Percentiles rank a stretch among this genome's conserved stretches.
phyloP scores from a whole-genome alignment of 1,140 invertebrate genomes.

The Hestina assimilis region DNA sequence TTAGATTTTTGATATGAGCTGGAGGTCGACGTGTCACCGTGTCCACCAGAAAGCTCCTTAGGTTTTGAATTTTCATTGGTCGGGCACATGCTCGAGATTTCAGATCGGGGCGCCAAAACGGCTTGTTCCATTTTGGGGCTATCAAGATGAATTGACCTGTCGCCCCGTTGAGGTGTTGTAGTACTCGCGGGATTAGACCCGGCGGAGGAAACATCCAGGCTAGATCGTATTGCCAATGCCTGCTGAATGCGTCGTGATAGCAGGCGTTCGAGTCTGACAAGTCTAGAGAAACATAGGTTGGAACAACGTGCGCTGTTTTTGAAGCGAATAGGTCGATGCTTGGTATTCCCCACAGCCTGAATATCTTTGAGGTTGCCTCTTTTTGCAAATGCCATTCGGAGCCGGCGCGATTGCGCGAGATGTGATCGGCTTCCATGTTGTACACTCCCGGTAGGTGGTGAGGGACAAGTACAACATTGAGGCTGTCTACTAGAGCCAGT shows the following conservation, averaged over 20 bases:
- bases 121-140: conserved; percentile 32
- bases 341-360: conserved; percentile 38
- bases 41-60: conserved; percentile 33
- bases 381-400: conserved; percentile 34
- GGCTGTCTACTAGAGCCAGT: conserved; percentile 32
- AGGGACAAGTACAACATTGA: conserved; percentile 40
- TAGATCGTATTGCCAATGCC: conserved; percentile 42
- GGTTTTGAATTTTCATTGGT: conserved; percentile 27
- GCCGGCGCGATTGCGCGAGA: no score
- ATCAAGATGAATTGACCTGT: conserved; percentile 31
- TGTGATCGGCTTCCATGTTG: no score
- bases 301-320: no score
- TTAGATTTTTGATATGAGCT: no score
- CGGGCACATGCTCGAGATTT: conserved; percentile 19
- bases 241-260: conserved; percentile 54
- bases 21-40: conserved; percentile 28
- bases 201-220: no score
- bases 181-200: conserved; percentile 43
- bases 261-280: conserved; percentile 40
- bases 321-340: conserved; percentile 51
- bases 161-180: conserved; percentile 44
- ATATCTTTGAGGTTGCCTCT: conserved; percentile 21
- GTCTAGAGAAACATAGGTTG: no score
- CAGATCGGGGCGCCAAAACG: conserved; percentile 33
- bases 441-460: no score